Base-by-base conservation (phyloP, 2,888 invertebrate species). In the Pristionchus entomophagus region DNA sequence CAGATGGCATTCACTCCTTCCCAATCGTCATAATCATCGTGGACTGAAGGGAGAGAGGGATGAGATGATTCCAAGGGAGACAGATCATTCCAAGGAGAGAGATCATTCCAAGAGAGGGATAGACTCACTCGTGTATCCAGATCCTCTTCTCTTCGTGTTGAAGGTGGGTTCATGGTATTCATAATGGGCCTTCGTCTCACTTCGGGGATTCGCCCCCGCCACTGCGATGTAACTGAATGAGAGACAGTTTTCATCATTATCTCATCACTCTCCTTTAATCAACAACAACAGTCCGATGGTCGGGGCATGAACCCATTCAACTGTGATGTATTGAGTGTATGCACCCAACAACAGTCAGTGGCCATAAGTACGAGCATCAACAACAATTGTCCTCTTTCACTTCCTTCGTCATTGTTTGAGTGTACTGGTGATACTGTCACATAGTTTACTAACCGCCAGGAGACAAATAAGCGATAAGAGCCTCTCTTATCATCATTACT, bases 1-100 rank as follows among this genome's bases (percentile, higher is more conserved):
- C 92, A 92, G 17, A 92, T 86, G 3, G 89, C 88, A 86, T 89
- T 89, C 51, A 92, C 92, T 56, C 92, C 91, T 49, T 91, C 91
- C 92, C 92, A 92, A 41, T 90, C 89, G 82, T 92, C 91, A 35
- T 17, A 49, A 29, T 65, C 65, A 49, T 84, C 65, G 32, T 73
- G 41, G 6, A 65, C 82, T 82, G 82, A 65, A 84, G 17, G 29
- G 65, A 35, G 26, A 26, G 62, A 65, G 14, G n/a, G n/a, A n/a
- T n/a, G n/a, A n/a, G 65, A 65, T 65, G 17, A 17, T 14, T 45
- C 45, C n/a, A n/a, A n/a, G n/a, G n/a, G n/a, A n/a, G n/a, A n/a
- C n/a, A n/a, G n/a, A n/a, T n/a, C n/a, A n/a, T n/a, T n/a, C n/a
- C n/a, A n/a, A n/a, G n/a, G n/a, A n/a, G n/a, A n/a, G n/a, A n/a